A percentile compares a stretch with the other conserved stretches of the same genome.
Evolutionary conservation across 2,888 invertebrate species (phyloP).

Genomic region (Erebia ligea): DNA sequence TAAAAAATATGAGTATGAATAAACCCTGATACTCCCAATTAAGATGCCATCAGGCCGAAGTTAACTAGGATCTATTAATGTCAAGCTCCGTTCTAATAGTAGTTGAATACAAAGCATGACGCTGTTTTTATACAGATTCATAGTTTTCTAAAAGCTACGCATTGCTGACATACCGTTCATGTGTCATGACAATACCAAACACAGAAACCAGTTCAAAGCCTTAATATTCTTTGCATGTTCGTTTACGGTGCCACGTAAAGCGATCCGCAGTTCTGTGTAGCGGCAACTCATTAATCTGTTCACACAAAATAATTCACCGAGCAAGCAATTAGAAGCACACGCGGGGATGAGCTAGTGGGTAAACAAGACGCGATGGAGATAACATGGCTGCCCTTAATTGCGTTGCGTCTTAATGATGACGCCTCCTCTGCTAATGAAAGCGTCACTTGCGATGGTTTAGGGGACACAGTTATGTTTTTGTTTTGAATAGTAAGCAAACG

Average conservation of each 20-base stretch:
- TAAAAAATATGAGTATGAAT: no score
- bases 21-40: no score
- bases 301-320: conserved; percentile 8
- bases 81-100: no score
- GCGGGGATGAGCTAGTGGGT: conserved; percentile 46
- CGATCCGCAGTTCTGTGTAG: not conserved
- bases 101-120: no score
- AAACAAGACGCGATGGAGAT: conserved; percentile 46
- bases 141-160: no score
- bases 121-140: no score
- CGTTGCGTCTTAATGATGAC: conserved; percentile 47
- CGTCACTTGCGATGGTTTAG: not conserved
- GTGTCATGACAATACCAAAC: not conserved
- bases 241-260: not conserved
- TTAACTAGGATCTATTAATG: no score
- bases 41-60: no score
- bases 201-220: not conserved
- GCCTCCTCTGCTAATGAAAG: conserved; percentile 13
- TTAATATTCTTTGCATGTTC: not conserved
- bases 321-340: conserved; percentile 36
- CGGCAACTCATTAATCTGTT: conserved; percentile 16
- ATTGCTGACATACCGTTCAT: not conserved
- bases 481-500: no score
- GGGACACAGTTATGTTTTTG: not conserved
- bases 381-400: conserved; percentile 48